Evolutionary conservation across 1,140 invertebrate species (phyloP).

Genomic region (Orius insidiosus): DNA sequence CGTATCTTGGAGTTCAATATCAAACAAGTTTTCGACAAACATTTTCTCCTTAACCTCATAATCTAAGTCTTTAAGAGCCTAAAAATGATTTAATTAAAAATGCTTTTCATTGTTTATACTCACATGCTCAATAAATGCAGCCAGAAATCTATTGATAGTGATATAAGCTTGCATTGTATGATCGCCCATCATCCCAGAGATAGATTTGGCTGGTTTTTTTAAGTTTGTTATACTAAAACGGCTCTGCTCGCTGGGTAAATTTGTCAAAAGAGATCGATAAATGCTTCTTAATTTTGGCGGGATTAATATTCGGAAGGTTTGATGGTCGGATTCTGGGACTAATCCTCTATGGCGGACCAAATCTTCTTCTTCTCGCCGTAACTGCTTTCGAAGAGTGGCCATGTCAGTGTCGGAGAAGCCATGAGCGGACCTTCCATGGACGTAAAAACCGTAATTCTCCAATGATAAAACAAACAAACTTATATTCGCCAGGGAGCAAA

Average conservation of each 20-base stretch:
- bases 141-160: conserved; percentile 59
- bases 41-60: conserved; percentile 61
- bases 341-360: conserved; percentile 62
- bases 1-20: conserved; percentile 52
- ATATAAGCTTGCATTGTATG: conserved; percentile 35
- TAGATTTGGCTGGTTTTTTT: not conserved
- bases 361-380: conserved; percentile 64
- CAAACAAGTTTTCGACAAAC: conserved; percentile 54
- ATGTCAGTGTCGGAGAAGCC: conserved; percentile 73
- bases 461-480: conserved; percentile 60
- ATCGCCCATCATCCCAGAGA: not conserved
- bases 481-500: conserved; percentile 76
- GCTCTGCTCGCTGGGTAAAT: conserved; percentile 20
- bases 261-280: conserved; percentile 36
- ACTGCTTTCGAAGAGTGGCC: conserved; percentile 54
- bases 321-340: conserved; percentile 58
- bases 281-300: conserved; percentile 41
- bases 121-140: conserved; percentile 65
- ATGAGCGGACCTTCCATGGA: conserved; percentile 76
- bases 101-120: conserved; percentile 18
- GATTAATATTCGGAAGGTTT: conserved; percentile 58
- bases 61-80: conserved; percentile 57
- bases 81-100: conserved; percentile 21
- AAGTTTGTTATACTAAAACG: not conserved
- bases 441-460: conserved; percentile 67